Evolutionary conservation across 2,797 vertebrate genomes (phyloP).

Genomic region (Acridotheres tristis): DNA sequence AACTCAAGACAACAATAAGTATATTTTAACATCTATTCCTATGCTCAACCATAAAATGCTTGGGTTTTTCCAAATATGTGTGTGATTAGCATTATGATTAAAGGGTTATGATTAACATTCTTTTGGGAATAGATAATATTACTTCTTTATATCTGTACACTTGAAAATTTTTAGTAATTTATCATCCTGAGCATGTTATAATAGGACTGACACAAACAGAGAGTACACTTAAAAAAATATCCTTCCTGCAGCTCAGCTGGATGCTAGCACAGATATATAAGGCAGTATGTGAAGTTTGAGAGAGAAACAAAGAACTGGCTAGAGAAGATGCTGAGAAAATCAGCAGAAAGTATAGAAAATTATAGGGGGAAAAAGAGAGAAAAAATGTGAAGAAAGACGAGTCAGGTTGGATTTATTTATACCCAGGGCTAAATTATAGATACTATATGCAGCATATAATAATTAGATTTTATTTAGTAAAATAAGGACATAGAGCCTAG

Average conservation of each 20-base stretch:
- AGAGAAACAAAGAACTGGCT: slow-evolving; percentile 13
- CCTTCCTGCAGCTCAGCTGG: not conserved
- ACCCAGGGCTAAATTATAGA: not conserved
- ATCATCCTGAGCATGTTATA: not conserved
- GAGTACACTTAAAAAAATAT: not conserved
- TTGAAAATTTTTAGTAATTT: not conserved
- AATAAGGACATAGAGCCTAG: not conserved
- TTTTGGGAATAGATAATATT: not conserved
- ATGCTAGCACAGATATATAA: not conserved
- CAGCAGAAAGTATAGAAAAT: not conserved
- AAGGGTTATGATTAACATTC: not conserved
- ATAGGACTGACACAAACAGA: not conserved
- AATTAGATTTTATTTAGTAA: not conserved
- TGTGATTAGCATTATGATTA: not conserved
- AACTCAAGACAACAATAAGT: not conserved
- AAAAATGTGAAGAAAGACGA: not conserved
- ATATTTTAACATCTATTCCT: not conserved
- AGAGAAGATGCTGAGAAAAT: not conserved
- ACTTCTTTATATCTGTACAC: not conserved
- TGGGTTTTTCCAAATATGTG: not conserved
- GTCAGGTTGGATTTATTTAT: not conserved
- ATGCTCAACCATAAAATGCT: not conserved
- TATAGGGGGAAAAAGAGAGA: accelerated
- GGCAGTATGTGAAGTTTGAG: not conserved
- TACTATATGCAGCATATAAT: not conserved